Percentiles rank a stretch among this genome's conserved stretches.
These are phyloP conservation scores for Thecocarcelia acutangulata DNA, from an alignment of 2,888 invertebrate genomes.

Conservation along the genomic window DNA sequence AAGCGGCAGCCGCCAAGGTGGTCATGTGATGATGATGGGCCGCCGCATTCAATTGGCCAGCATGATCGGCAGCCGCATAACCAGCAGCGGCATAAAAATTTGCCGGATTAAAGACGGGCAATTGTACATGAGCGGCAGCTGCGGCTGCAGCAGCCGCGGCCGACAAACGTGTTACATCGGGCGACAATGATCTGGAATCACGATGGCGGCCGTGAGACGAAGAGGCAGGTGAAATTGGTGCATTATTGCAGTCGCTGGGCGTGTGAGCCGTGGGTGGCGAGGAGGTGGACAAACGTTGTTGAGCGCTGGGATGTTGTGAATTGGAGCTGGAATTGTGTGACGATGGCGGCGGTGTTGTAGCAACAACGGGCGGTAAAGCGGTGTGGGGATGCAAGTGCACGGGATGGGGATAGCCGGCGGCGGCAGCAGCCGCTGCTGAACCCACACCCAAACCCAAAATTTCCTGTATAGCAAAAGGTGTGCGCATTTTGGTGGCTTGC, in stretches of 20 bases:
- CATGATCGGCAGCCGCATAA: constrained; percentile 78
- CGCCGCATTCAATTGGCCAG: constrained; percentile 78
- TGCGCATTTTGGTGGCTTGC: constrained; percentile 82
- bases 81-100: constrained; percentile 81
- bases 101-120: constrained; percentile 81
- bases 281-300: constrained; percentile 62
- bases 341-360: constrained; percentile 61
- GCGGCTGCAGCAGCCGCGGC: constrained; percentile 79
- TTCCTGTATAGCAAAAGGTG: constrained; percentile 81
- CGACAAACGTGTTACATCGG: constrained; percentile 77
- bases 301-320: constrained; percentile 43
- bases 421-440: constrained; percentile 73
- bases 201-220: constrained; percentile 71
- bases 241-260: constrained; percentile 71
- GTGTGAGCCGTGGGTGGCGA: constrained; percentile 69
- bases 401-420: constrained; percentile 75
- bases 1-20: constrained; percentile 80
- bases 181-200: constrained; percentile 78
- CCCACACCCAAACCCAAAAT: constrained; percentile 80
- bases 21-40: constrained; percentile 82
- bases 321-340: constrained; percentile 51
- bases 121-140: constrained; percentile 80
- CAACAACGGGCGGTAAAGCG: constrained; percentile 50
- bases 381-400: constrained; percentile 69
- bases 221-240: constrained; percentile 75